Percentiles rank a stretch among this genome's conserved stretches.
Evolutionary conservation across 1,140 invertebrate genomes (phyloP).

Genomic region (Drosophila repletoides): DNA sequence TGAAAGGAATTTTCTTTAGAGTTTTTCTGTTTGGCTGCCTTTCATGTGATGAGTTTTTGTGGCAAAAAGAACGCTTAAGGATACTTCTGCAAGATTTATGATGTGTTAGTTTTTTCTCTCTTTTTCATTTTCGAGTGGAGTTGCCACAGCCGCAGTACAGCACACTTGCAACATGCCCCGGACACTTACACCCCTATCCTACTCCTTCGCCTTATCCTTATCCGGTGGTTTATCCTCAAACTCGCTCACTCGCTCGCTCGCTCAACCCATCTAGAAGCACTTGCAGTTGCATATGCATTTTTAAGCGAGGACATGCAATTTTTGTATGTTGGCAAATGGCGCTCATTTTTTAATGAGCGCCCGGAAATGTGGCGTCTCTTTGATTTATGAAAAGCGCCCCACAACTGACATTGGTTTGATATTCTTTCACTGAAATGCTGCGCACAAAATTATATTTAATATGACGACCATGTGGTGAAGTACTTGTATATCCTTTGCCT

Average conservation of each 20-base stretch:
- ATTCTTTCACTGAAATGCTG: constrained; percentile 32
- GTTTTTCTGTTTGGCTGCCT: constrained; percentile 22
- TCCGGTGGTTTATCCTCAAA: too few relatives aligned
- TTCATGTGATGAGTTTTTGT: constrained; percentile 26
- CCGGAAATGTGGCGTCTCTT: constrained; percentile 66
- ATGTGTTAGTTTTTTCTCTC: constrained; percentile 61
- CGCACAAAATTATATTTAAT: constrained; percentile 68
- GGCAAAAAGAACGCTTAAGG: constrained; percentile 62
- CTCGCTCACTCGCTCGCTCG: too few relatives aligned
- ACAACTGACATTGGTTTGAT: constrained; percentile 50
- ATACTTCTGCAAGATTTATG: constrained; percentile 78
- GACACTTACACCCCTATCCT: not conserved
- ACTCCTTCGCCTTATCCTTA: too few relatives aligned
- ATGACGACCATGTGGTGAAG: constrained; percentile 32
- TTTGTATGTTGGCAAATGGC: constrained; percentile 66
- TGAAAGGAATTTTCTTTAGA: not conserved
- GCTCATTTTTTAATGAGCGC: constrained; percentile 78
- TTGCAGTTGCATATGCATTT: constrained; percentile 64
- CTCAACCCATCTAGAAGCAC: constrained; percentile 13
- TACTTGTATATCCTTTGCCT: constrained; percentile 1
- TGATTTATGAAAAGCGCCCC: constrained; percentile 69
- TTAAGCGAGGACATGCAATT: constrained; percentile 61
- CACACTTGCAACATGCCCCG: not conserved
- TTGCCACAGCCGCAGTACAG: constrained; percentile 16
- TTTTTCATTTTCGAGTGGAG: constrained; percentile 49